Conservation (phyloP, 2,888 invertebrate genomes). For the Latrodectus hesperus region DNA sequence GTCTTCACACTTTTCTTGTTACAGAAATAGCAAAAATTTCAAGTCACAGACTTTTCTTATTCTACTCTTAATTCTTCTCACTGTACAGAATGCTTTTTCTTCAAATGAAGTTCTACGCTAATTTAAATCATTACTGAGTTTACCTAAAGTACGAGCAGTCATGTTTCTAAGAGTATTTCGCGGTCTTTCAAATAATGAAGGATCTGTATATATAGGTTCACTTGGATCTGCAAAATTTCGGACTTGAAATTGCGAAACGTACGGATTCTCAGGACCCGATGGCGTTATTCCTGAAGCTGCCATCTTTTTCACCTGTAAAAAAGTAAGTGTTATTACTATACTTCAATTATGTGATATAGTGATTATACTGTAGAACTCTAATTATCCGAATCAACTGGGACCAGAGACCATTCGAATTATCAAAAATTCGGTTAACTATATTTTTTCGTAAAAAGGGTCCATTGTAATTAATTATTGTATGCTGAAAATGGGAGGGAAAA, state of each 20-base stretch:
- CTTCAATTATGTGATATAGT: neutral
- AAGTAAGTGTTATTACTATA: neutral
- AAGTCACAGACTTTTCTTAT: too few relatives aligned
- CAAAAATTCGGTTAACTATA: neutral
- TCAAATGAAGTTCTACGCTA: neutral
- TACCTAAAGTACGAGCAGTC: conserved; percentile 62
- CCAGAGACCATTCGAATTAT: too few relatives aligned
- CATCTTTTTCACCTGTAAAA: conserved; percentile 54
- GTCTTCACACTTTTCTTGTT: too few relatives aligned
- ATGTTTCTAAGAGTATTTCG: conserved; percentile 77
- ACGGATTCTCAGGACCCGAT: conserved; percentile 28
- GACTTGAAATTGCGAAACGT: conserved; percentile 64
- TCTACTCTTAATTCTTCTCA: too few relatives aligned
- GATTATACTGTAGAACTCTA: neutral
- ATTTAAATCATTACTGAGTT: conserved; percentile 48
- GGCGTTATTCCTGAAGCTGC: conserved; percentile 23
- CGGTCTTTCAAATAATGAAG: conserved; percentile 90
- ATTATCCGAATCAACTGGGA: neutral
- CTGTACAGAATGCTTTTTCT: neutral
- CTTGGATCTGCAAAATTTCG: conserved; percentile 87
- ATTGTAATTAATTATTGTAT: neutral
- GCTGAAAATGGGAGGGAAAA: neutral
- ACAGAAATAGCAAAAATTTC: too few relatives aligned
- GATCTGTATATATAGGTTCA: conserved; percentile 94
- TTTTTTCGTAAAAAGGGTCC: neutral